Evolutionary conservation across 2,888 invertebrate species (phyloP).

Genomic region (Caradrina kadenii): DNA sequence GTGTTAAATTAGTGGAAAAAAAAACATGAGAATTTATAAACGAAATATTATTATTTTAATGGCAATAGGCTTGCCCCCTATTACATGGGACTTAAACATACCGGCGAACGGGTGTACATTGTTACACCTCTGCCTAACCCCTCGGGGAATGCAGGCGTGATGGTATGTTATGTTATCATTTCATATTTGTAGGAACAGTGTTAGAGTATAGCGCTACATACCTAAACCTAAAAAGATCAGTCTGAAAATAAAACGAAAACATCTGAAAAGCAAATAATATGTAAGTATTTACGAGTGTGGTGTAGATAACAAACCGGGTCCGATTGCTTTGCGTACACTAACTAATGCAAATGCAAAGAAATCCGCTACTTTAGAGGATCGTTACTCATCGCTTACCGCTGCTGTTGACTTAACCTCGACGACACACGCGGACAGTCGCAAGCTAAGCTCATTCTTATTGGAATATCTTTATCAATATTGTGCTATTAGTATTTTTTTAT

Average conservation of each 20-base stretch:
- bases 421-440: constrained; percentile 66
- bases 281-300: constrained; percentile 71
- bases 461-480: constrained; percentile 46
- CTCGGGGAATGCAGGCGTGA: no score
- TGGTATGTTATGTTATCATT: no score
- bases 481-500: constrained; percentile 17
- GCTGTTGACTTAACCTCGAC: constrained; percentile 80
- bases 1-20: neutral
- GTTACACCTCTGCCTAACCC: no score
- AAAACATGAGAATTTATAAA: neutral
- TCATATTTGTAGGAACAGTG: neutral
- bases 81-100: no score
- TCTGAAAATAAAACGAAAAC: constrained; percentile 6
- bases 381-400: constrained; percentile 83
- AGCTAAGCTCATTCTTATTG: constrained; percentile 31
- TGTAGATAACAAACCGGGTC: constrained; percentile 72
- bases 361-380: constrained; percentile 85
- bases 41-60: no score
- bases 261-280: constrained; percentile 65
- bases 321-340: constrained; percentile 67
- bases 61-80: no score
- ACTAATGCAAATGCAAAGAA: constrained; percentile 81
- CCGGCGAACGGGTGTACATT: no score
- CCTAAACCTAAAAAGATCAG: neutral
- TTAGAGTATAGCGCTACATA: neutral